phyloP scores from a whole-genome alignment of 35 echinoderm and acorn worm genomes.

The Ophiothrix spiculata region DNA sequence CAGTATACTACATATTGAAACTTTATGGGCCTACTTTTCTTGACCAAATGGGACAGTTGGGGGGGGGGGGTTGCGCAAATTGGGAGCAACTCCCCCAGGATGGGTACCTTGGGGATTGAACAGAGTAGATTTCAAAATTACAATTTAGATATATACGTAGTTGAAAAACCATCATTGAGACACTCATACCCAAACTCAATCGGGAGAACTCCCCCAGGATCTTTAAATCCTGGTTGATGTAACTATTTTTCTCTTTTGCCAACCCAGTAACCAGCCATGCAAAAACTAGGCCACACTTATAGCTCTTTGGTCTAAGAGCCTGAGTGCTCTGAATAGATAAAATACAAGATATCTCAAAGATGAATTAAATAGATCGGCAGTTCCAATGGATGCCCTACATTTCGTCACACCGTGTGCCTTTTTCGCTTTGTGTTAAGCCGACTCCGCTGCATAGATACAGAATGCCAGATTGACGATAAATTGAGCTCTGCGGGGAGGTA shows the following conservation, averaged over 20 bases:
- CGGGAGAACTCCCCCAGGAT: too few relatives aligned
- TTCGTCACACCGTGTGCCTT: background rate
- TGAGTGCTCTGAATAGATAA: slow-evolving; percentile 6
- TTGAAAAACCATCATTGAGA: too few relatives aligned
- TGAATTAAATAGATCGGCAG: slow-evolving; percentile 1
- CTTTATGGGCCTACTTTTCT: too few relatives aligned
- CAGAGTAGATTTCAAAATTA: too few relatives aligned
- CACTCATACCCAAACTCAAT: too few relatives aligned
- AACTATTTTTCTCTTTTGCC: background rate
- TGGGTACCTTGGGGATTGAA: too few relatives aligned
- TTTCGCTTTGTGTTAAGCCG: background rate
- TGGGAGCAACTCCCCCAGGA: too few relatives aligned
- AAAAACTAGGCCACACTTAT: slow-evolving; percentile 2
- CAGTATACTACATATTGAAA: too few relatives aligned
- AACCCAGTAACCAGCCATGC: background rate
- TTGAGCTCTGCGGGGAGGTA: background rate
- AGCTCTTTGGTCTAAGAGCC: slow-evolving; percentile 1
- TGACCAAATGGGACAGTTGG: too few relatives aligned
- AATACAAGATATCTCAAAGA: background rate
- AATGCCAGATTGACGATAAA: background rate
- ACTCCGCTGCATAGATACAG: background rate
- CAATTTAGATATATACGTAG: too few relatives aligned
- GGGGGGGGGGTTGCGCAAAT: too few relatives aligned
- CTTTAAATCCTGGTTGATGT: background rate
- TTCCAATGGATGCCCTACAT: background rate